These are phyloP conservation scores for Stenotaenia linearis DNA, from an alignment of 2,888 invertebrate species.

Conservation along the genomic window DNA sequence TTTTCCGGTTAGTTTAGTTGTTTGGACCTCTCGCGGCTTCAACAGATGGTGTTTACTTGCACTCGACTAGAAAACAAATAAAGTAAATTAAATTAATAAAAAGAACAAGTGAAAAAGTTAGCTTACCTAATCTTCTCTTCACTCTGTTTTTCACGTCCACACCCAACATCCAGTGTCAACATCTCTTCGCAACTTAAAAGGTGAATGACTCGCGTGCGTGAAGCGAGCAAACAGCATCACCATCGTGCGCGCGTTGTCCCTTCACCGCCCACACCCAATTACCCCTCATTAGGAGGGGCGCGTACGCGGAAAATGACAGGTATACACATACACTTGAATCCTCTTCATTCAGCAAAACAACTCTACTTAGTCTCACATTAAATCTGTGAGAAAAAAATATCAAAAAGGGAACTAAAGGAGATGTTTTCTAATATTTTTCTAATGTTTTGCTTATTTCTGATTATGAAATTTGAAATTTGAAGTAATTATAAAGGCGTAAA, in stretches of 20 bases:
- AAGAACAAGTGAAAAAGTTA: slow-evolving; percentile 1
- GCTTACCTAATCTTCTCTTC: neutral
- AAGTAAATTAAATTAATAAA: neutral
- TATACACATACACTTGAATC: neutral
- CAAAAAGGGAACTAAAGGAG: too few relatives aligned
- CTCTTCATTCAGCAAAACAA: neutral
- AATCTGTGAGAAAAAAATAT: neutral
- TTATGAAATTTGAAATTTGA: neutral
- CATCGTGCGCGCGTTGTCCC: slow-evolving; percentile 26
- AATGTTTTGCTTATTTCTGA: too few relatives aligned
- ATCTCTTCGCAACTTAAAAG: neutral
- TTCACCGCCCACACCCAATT: slow-evolving; percentile 24
- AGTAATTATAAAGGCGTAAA: neutral
- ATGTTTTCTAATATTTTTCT: too few relatives aligned
- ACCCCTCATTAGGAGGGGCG: slow-evolving; percentile 15
- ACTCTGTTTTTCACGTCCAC: neutral
- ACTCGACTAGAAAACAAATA: neutral
- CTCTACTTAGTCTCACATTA: neutral
- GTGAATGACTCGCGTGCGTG: slow-evolving; percentile 26
- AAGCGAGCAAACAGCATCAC: slow-evolving; percentile 10
- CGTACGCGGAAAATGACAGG: slow-evolving; percentile 23
- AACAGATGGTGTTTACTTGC: slow-evolving; percentile 13
- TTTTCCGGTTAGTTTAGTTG: neutral
- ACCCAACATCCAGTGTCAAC: neutral
- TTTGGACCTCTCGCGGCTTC: neutral